Evolutionary conservation across 2,113 vertebrate genomes (phyloP), one percentile per base, ranked within the genome.

Genomic region (Strigops habroptila): DNA sequence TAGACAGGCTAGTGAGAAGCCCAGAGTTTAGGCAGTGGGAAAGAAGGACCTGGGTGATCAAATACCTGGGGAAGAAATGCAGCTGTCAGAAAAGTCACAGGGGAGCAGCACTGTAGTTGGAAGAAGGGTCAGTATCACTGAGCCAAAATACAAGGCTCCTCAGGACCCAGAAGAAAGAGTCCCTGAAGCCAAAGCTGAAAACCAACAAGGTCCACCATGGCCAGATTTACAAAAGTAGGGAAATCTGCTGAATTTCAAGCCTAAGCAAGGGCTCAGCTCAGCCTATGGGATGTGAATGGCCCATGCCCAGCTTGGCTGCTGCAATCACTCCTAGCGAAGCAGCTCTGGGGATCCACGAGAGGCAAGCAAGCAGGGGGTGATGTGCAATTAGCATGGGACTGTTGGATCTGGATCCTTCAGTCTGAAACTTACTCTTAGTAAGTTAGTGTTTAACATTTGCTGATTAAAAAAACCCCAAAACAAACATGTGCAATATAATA

Each of bases 281-380:
- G 46, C 39, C 55, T 35, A 7, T 0, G 4, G 39, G 63, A 67
- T 25, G 30, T 15, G 71, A 77, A 48, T 0, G 2, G 49, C 27
- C 6, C 2, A 2, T 6, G 7, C 5, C 49, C 65, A 46, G 22
- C 30, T 46, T 16, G 2, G 30, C 51, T 37, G 39, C 59, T 52
- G 35, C 30, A 37, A 13, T 19, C 18, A 5, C 10, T 67, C 49
- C 31, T 25, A 10, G 19, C 62, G 31, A 41, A 49, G 63, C 43
- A 48, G 68, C 4, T 7, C 35, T 17, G 37, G 44, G 14, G 23
- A 17, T 73, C 39, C 1, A 0, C 0, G 3, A 86, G 53, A 80
- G 25, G 25, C 30, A 76, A 55, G 46, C 1, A 2, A 67, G 67
- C 35, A 67, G 37, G 46, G 60, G 14, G 33, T 2, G 1, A 78